These are phyloP conservation scores for Thyatira batis DNA, from an alignment of 2,888 invertebrate species.

Conservation along the genomic window DNA sequence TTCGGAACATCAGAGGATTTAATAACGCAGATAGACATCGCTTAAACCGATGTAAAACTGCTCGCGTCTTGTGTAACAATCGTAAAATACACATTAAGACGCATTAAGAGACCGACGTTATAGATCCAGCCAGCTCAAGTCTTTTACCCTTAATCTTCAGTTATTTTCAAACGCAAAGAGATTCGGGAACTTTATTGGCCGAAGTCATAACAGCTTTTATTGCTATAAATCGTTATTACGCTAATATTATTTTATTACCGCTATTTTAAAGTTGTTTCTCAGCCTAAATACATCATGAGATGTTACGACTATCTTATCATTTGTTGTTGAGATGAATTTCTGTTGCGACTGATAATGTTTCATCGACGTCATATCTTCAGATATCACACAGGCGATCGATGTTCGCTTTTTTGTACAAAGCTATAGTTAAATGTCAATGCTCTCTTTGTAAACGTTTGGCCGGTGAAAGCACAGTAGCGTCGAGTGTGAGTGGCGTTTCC, in stretches of 20 bases:
- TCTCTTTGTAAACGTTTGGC: slow-evolving; percentile 36
- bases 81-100: slow-evolving; percentile 81
- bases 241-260: slow-evolving; percentile 72
- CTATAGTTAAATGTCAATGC: slow-evolving; percentile 41
- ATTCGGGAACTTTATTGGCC: slow-evolving; percentile 73
- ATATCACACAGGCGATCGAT: slow-evolving; percentile 32
- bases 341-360: slow-evolving; percentile 39
- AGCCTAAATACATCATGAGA: slow-evolving; percentile 56
- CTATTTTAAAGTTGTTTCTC: slow-evolving; percentile 58
- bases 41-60: slow-evolving; percentile 77
- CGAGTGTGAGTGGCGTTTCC: slow-evolving; percentile 49
- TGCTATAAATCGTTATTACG: slow-evolving; percentile 74
- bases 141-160: slow-evolving; percentile 76
- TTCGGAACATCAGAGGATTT: slow-evolving; percentile 78
- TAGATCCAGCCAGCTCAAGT: slow-evolving; percentile 61
- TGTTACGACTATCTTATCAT: slow-evolving; percentile 54
- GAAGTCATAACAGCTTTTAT: slow-evolving; percentile 75
- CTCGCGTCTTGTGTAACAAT: slow-evolving; percentile 78
- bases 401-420: slow-evolving; percentile 31
- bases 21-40: slow-evolving; percentile 79
- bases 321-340: slow-evolving; percentile 47
- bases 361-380: slow-evolving; percentile 31
- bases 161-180: slow-evolving; percentile 74
- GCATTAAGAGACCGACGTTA: slow-evolving; percentile 72
- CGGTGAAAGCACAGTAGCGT: slow-evolving; percentile 53